phyloP scores from a whole-genome alignment of 1,140 invertebrate species.

The Calephelis nemesis region DNA sequence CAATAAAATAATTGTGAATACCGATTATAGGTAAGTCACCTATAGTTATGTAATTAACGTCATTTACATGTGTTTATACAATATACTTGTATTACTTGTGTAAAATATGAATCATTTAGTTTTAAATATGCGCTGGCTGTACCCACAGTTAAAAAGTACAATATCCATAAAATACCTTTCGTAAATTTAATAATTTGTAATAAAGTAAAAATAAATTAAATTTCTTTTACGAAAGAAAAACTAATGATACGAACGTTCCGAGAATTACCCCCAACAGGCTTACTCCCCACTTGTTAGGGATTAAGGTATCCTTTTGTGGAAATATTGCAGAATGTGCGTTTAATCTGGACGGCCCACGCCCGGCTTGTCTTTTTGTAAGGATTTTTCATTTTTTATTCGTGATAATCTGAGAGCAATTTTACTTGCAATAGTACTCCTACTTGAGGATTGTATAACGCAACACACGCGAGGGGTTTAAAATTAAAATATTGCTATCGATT shows the following conservation, averaged over 20 bases:
- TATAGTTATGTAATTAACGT: too few relatives aligned
- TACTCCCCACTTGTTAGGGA: conserved; percentile 70
- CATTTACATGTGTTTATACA: too few relatives aligned
- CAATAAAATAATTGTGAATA: too few relatives aligned
- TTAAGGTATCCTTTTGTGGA: conserved; percentile 75
- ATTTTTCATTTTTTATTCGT: conserved; percentile 66
- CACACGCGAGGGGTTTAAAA: not conserved
- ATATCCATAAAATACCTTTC: too few relatives aligned
- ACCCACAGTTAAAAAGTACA: too few relatives aligned
- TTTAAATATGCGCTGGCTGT: too few relatives aligned
- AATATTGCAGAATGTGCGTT: conserved; percentile 76
- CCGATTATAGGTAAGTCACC: too few relatives aligned
- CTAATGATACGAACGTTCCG: conserved; percentile 33
- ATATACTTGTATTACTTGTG: too few relatives aligned
- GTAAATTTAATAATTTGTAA: too few relatives aligned
- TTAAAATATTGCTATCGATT: not conserved
- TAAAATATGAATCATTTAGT: too few relatives aligned
- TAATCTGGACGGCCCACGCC: conserved; percentile 63
- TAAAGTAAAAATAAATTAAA: not conserved
- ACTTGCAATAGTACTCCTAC: conserved; percentile 40
- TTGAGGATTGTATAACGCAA: conserved; percentile 35
- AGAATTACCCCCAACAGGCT: conserved; percentile 39
- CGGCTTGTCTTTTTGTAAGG: conserved; percentile 59
- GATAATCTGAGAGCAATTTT: conserved; percentile 68
- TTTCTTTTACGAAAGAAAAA: conserved; percentile 10